Percentiles rank a stretch among this genome's conserved stretches.
phyloP scores from a whole-genome alignment of 2,113 vertebrate species.

The Vireo altiloquus region DNA sequence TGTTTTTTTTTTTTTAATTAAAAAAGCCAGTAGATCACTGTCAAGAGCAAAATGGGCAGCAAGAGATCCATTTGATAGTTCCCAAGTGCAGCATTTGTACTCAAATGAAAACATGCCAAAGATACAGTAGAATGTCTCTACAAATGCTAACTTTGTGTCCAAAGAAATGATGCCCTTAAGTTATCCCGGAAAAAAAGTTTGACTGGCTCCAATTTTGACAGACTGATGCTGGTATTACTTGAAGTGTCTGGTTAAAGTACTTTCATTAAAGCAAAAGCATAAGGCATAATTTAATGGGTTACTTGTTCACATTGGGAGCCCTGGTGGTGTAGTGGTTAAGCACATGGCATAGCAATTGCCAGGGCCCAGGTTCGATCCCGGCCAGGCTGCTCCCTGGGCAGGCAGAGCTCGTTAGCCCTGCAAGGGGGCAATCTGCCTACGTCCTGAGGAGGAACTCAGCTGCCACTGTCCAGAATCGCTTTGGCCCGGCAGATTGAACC shows the following conservation, averaged over 20 bases:
- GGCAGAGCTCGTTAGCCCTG: too few relatives aligned
- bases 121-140: constrained; percentile 3
- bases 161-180: neutral
- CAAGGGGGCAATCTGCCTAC: too few relatives aligned
- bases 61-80: constrained; percentile 44
- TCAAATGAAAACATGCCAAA: neutral
- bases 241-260: neutral
- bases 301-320: constrained; percentile 23
- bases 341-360: too few relatives aligned
- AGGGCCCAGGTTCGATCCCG: too few relatives aligned
- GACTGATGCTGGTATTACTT: constrained; percentile 17
- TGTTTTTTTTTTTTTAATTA: neutral
- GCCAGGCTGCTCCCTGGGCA: too few relatives aligned
- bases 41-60: constrained; percentile 53
- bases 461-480: too few relatives aligned
- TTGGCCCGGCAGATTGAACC: too few relatives aligned
- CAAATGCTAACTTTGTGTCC: neutral
- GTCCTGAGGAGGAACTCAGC: too few relatives aligned
- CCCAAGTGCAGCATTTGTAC: neutral
- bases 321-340: too few relatives aligned
- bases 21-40: neutral
- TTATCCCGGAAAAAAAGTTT: neutral
- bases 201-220: neutral
- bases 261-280: constrained; percentile 29
- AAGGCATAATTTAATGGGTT: constrained; percentile 20